Percentiles rank a stretch among this genome's conserved stretches.
phyloP scores from a whole-genome alignment of 2,888 invertebrate species.

The Geotrupes spiniger region DNA sequence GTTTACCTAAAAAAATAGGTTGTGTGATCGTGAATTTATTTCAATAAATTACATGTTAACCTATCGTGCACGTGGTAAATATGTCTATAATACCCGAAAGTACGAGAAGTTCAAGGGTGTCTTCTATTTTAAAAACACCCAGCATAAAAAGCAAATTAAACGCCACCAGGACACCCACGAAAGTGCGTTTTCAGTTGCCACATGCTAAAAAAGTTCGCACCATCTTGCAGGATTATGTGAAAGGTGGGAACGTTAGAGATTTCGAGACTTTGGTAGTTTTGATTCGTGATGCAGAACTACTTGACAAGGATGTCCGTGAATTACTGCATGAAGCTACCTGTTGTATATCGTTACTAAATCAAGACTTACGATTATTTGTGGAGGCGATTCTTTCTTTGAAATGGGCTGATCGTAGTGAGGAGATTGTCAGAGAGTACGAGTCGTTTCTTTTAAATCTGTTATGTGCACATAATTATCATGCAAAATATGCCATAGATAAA shows the following conservation, averaged over 20 bases:
- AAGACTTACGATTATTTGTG: constrained; percentile 57
- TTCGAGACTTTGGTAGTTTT: constrained; percentile 55
- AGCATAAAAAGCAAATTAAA: constrained; percentile 26
- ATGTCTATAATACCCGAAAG: constrained; percentile 25
- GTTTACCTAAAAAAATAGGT: too few relatives aligned
- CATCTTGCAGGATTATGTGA: constrained; percentile 50
- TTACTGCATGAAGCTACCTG: constrained; percentile 57
- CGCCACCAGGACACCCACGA: constrained; percentile 24
- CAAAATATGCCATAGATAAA: constrained; percentile 59
- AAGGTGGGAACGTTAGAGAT: constrained; percentile 45
- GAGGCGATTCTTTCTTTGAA: constrained; percentile 59
- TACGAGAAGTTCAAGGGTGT: constrained; percentile 18
- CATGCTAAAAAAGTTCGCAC: constrained; percentile 49
- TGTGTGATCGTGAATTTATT: too few relatives aligned
- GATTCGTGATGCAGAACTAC: constrained; percentile 51
- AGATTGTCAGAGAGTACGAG: constrained; percentile 58
- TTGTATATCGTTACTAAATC: constrained; percentile 58
- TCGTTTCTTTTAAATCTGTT: constrained; percentile 65
- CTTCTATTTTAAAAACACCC: constrained; percentile 29
- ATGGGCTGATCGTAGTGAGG: constrained; percentile 55
- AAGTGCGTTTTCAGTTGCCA: constrained; percentile 53
- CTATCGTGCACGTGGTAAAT: too few relatives aligned
- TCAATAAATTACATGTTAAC: too few relatives aligned
- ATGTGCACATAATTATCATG: constrained; percentile 65
- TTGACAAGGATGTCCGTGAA: constrained; percentile 59